Percentiles rank a stretch among this genome's conserved stretches.
phyloP scores from a whole-genome alignment of 2,113 vertebrate genomes.

The Bambusicola thoracicus region DNA sequence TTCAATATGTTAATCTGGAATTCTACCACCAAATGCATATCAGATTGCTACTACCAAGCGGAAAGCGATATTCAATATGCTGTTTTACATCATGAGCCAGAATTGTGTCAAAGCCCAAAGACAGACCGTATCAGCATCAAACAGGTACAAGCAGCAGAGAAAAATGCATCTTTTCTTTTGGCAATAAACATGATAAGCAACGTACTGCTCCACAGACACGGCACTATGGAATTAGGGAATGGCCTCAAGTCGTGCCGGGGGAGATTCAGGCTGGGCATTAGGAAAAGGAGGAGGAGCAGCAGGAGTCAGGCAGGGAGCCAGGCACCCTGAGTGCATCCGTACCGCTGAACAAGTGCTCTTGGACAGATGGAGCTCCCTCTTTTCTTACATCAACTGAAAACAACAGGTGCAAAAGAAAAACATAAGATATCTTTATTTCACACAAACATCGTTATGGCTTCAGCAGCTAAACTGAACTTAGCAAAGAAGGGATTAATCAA shows the following conservation, averaged over 20 bases:
- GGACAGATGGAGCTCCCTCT: neutral
- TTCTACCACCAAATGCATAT: neutral
- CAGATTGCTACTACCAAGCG: neutral
- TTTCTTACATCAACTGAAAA: neutral
- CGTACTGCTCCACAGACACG: fast-evolving
- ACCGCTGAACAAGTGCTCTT: neutral
- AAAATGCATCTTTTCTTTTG: neutral
- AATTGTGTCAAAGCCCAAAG: neutral
- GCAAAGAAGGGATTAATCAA: neutral
- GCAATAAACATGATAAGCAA: neutral
- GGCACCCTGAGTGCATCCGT: fast-evolving
- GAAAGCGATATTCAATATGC: neutral
- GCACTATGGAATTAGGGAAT: neutral
- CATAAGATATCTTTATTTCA: neutral
- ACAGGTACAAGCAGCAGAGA: neutral
- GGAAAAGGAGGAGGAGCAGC: too few relatives aligned
- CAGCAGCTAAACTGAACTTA: neutral
- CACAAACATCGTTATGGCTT: neutral
- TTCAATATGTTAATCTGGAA: neutral
- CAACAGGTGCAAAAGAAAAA: neutral
- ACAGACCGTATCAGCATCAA: fast-evolving
- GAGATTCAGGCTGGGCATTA: neutral
- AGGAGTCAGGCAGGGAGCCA: neutral
- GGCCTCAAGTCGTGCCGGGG: neutral
- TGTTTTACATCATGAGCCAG: neutral